Base-by-base conservation (phyloP, 2,888 invertebrate genomes). In the Ligdia adustata region DNA sequence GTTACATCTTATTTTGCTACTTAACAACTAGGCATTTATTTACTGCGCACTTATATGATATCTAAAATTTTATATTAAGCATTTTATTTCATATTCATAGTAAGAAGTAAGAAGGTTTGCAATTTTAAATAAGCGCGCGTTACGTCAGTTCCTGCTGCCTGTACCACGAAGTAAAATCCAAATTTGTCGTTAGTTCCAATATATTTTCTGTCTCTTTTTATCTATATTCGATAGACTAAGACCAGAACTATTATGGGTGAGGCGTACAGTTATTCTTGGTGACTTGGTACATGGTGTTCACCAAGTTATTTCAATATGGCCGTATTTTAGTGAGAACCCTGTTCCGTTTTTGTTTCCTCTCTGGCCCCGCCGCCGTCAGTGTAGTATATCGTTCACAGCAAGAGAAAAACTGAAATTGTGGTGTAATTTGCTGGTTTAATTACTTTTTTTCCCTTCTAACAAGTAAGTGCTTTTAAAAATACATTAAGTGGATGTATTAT, bases 361-460 rank as follows among this genome's bases (percentile, higher is more conserved):
- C 88, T 85, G 84, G 85, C 87, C 89, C 90, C 87, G 84, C 86
- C 72, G 86, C 86, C 85, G 88, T 88, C 88, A 87, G 81, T 88
- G 85, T 85, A 88, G 88, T 89, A 81, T 89, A 89, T 86, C 88
- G 88, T 90, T 90, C 87, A 82, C 79, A 82, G 85, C 87, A 87
- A 88, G 86, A 88, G 84, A 90, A 89, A 89, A 90, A 88, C 80
- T 79, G 83, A 85, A 75, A 85, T 84, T 82, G 82, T 87, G 83
- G 83, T 81, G 83, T 82, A 84, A 87, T 88, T 89, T 87, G 88
- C 90, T 89, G 87, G 85, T 85, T 88, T 82, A 78, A 83, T 85
- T 83, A 89, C 82, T 82, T 80, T 84, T 77, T 82, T 81, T 75
- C 90, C 90, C 90, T 90, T 90, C 86, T 76, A 87, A 82, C 90